phyloP scores from a whole-genome alignment of 2,113 vertebrate species.

The Leucosticte australis region DNA sequence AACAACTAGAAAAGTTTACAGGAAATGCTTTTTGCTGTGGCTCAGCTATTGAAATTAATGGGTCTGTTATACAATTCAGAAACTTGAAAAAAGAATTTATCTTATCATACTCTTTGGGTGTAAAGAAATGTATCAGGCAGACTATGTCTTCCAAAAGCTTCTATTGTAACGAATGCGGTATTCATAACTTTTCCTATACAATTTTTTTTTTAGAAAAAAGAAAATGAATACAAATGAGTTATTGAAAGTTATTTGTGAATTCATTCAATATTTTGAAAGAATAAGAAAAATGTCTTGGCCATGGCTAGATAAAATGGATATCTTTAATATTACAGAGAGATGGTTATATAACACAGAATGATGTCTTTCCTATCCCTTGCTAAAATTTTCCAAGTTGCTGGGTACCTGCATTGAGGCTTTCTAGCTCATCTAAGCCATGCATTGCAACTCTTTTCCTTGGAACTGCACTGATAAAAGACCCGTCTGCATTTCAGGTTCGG shows the following conservation, averaged over 20 bases:
- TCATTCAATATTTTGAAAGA: constrained; percentile 27
- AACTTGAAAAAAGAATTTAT: constrained; percentile 16
- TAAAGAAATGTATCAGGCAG: constrained; percentile 14
- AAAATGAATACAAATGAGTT: constrained; percentile 2
- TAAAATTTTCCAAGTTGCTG: neutral
- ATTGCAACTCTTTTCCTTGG: neutral
- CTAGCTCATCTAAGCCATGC: neutral
- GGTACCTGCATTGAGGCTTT: neutral
- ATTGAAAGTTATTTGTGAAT: constrained; percentile 5
- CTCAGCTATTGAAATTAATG: constrained; percentile 1
- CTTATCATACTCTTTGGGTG: neutral
- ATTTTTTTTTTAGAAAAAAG: constrained; percentile 41
- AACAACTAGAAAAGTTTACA: neutral
- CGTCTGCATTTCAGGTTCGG: neutral
- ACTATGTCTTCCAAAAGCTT: neutral
- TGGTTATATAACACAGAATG: neutral
- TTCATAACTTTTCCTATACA: constrained; percentile 36
- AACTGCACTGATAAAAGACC: neutral
- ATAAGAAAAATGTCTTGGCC: constrained; percentile 25
- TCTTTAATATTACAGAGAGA: neutral
- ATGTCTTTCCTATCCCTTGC: neutral
- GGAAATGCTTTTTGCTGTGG: neutral
- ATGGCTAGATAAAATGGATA: neutral
- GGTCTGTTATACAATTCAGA: neutral
- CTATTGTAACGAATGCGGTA: neutral